These are phyloP conservation scores for Azemiops feae DNA, from an alignment of 2,113 vertebrate species.

Conservation along the genomic window DNA sequence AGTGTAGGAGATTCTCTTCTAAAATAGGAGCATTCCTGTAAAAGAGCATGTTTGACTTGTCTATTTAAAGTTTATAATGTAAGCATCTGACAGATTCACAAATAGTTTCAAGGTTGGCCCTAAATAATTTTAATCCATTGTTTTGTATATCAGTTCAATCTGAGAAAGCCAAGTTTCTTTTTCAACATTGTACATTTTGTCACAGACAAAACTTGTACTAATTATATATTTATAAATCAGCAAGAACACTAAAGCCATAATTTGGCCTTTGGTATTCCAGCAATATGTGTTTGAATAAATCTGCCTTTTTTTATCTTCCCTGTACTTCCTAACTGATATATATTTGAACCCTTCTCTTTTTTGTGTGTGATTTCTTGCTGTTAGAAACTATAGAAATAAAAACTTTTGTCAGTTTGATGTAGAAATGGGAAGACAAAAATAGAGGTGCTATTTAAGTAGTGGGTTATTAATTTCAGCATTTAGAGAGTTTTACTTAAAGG, in stretches of 20 bases:
- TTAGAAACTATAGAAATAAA: not conserved
- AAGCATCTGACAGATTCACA: not conserved
- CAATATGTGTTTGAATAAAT: conserved; percentile 15
- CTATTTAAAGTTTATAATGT: conserved; percentile 26
- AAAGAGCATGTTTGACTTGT: conserved; percentile 19
- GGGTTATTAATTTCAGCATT: not conserved
- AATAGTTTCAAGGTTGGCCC: not conserved
- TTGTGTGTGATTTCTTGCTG: not conserved
- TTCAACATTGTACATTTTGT: not conserved
- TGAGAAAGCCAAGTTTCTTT: not conserved
- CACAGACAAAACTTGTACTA: conserved; percentile 1
- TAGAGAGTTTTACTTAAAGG: not conserved
- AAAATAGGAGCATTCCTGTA: not conserved
- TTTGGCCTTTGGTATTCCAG: conserved; percentile 5
- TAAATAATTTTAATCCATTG: not conserved
- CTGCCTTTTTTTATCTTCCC: conserved; percentile 18
- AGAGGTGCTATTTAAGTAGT: not conserved
- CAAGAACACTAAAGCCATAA: conserved; percentile 5
- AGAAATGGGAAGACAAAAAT: not conserved
- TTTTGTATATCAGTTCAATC: not conserved
- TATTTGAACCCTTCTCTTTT: not conserved
- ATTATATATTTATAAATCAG: conserved; percentile 7
- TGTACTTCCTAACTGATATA: not conserved
- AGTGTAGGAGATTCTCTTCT: conserved; percentile 3
- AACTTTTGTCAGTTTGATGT: not conserved